Evolutionary conservation across 2,797 vertebrate genomes (phyloP).

Genomic region (Tympanoctomys barrerae): DNA sequence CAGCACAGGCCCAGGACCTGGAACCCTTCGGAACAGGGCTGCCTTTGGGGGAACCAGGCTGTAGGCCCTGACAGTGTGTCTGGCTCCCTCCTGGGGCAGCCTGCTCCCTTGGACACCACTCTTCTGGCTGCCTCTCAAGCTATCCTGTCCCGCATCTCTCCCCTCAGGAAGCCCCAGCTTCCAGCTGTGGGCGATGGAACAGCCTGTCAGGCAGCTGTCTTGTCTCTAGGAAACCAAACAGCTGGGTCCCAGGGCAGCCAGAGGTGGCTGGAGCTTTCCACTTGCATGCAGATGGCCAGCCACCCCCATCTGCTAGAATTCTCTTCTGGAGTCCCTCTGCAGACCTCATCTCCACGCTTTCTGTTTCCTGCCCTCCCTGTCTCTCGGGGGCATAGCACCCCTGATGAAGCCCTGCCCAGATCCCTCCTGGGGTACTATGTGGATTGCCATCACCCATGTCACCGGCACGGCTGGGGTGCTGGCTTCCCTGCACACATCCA

Average conservation of each 20-base stretch:
- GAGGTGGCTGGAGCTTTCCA: background rate
- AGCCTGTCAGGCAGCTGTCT: background rate
- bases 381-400: background rate
- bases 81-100: background rate
- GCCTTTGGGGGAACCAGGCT: background rate
- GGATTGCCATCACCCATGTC: background rate
- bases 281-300: background rate
- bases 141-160: background rate
- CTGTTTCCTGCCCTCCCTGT: background rate
- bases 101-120: background rate
- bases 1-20: background rate
- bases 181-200: background rate
- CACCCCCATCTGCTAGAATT: background rate
- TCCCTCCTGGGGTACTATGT: background rate
- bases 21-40: background rate
- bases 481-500: background rate
- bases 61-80: background rate
- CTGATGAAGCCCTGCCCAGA: background rate
- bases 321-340: background rate
- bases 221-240: background rate
- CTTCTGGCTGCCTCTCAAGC: background rate
- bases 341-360: background rate
- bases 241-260: conserved; percentile 1
- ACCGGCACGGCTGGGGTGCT: background rate
- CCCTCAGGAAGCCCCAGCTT: background rate